Base-by-base conservation (phyloP, 2,113 vertebrate genomes). In the Romanogobio albipinnatus region DNA sequence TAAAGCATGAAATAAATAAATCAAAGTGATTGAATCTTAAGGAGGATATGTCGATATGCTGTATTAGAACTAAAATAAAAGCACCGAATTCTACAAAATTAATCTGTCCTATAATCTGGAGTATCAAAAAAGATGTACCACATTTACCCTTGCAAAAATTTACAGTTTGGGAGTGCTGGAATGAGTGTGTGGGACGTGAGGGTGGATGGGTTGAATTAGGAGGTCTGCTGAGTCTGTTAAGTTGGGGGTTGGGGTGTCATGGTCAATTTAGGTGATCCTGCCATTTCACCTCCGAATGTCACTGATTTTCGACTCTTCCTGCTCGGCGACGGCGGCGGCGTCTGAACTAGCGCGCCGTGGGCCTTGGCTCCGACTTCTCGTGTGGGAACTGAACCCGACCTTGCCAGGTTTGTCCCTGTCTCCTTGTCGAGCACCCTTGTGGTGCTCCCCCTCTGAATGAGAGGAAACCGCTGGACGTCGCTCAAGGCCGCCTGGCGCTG, bases 261-360 rank as follows among this genome's bases (percentile, higher is more conserved):
- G 83, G 82, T 89, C 81, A 87, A 70, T 89, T 84, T 83, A 10
- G 79, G 81, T 17, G 58, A 88, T 90, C 77, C 89, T 89, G 86
- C 56, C 24, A 81, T 91, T 97, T 99, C 97, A 99, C 97, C 98
- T 99, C 91, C 95, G 95, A 93, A 99, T 96, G 87, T 98, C 96
- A 0, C 96, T 95, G 90, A 95, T 94, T 89, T 97, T 96, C 1
- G 96, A 90, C 90, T 93, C 95, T 90, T 97, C 96, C 87, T 93
- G 93, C 0, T 97, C 96, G 1, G 95, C 93, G 92, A 91, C 90
- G 70, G 94, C 95, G 70, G 94, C 95, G 4, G 88, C 90, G 82
- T 96, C 94, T 11, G 94, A 93, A 13, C 95, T 94, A 77, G 93
- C 91, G 58, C 96, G 96, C n/a, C 95, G 96, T 70, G 93, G 88